phyloP scores from a whole-genome alignment of 2,113 vertebrate species.

The Rhegmatorhina hoffmannsi region DNA sequence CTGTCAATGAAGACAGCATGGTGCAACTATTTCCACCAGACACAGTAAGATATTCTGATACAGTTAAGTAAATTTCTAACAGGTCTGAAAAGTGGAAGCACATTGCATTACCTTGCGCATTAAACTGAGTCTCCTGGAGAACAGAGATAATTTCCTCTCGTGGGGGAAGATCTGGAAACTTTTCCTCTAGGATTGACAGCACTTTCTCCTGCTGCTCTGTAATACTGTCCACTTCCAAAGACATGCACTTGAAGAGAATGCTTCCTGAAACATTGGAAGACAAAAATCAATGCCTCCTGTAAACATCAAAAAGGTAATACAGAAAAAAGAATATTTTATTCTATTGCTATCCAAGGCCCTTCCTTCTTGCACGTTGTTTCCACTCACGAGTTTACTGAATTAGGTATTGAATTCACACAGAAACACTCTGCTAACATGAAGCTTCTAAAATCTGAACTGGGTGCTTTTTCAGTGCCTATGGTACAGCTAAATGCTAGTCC shows the following conservation, averaged over 20 bases:
- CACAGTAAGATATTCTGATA: neutral
- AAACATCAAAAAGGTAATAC: neutral
- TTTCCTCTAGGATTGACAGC: conserved; percentile 77
- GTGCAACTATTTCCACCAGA: neutral
- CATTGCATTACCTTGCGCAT: conserved; percentile 65
- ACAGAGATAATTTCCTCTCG: conserved; percentile 74
- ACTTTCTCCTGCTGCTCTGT: conserved; percentile 82
- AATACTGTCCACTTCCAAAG: conserved; percentile 73
- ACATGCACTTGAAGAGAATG: conserved; percentile 79
- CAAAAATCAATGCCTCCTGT: neutral
- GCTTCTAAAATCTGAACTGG: neutral
- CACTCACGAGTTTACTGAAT: neutral
- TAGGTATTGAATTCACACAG: neutral
- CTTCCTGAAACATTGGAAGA: conserved; percentile 77
- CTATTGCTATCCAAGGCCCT: neutral
- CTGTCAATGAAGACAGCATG: neutral
- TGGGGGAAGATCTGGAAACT: conserved; percentile 77
- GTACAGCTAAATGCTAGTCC: neutral
- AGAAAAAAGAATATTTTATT: neutral
- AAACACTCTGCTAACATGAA: neutral
- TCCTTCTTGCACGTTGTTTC: neutral
- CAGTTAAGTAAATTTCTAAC: neutral
- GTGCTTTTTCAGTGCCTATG: no score
- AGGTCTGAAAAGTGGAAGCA: neutral
- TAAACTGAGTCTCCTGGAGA: conserved; percentile 72